Base-by-base conservation (phyloP, 1,140 invertebrate species). In the Zaprionus camerounensis region DNA sequence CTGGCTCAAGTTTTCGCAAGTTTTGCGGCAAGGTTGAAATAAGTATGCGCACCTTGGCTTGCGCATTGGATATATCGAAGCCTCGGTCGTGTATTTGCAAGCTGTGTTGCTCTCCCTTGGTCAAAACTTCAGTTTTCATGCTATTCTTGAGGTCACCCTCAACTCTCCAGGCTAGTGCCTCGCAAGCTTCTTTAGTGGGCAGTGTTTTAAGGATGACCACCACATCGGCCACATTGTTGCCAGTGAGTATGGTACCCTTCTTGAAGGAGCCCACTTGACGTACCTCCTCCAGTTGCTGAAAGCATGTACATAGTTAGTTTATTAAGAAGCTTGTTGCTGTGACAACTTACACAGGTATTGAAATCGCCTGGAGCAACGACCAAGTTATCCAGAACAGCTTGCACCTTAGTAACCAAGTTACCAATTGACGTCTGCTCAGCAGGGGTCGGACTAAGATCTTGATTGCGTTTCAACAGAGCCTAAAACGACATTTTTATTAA, bases 201-300 rank as follows among this genome's bases (percentile, higher is more conserved):
- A 99, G 93, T 1, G 98, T 99, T 94, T 99, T 99, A n/a, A 99
- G 94, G 81, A 99, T 99, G 11, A 99, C 98, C 5, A 99, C 98
- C 80, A 99, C 96, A 92, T 99, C 98, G 20, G 98, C 99, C 1
- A 98, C 95, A 92, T 98, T 99, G 87, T 98, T 97, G 1, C 98
- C 98, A 6, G 97, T 96, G 82, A 99, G 95, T 96, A 99, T 99
- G 11, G 98, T 99, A 1, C 98, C 98, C 93, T 99, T 99, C 93
- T 99, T 99, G 87, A 98, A 99, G 1, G 98, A 98, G 1, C 99
- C 99, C 55, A 99, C 98, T 94, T 98, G 97, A 13, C 98, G 94
- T 0, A 99, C 97, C 93, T 99, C 98, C 91, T 99, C 98, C 36
- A 99, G 94, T 97, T 99, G 97, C 97, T 98, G 88, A 83, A 55